Evolutionary conservation across 35 echinoderm and acorn worm genomes (phyloP).

Genomic region (Anneissia japonica): DNA sequence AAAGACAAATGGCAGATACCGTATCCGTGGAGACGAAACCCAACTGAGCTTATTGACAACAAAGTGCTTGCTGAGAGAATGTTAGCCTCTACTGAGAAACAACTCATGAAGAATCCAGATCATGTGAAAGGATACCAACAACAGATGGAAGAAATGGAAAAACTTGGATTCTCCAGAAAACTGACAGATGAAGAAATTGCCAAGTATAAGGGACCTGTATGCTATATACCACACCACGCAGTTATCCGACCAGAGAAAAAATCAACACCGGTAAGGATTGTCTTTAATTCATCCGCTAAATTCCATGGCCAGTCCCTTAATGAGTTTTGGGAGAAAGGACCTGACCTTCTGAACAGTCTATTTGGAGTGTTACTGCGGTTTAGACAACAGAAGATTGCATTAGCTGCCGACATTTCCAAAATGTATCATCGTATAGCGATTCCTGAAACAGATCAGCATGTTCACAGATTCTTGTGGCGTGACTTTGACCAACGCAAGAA

Average conservation of each 20-base stretch:
- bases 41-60: not conserved
- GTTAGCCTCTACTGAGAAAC: not conserved
- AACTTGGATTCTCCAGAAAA: not conserved
- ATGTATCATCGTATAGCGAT: not conserved
- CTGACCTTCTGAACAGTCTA: not conserved
- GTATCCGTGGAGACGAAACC: not conserved
- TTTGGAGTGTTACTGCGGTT: not conserved
- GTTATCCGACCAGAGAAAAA: not conserved
- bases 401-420: not conserved
- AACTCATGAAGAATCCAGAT: not conserved
- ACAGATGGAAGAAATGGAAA: not conserved
- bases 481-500: not conserved
- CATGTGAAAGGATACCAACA: not conserved
- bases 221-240: not conserved
- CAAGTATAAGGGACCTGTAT: not conserved
- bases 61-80: not conserved
- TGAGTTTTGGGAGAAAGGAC: not conserved
- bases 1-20: not conserved
- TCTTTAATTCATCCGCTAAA: not conserved
- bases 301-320: not conserved
- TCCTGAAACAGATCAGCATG: not conserved
- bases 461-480: not conserved
- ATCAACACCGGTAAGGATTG: not conserved
- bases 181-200: not conserved
- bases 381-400: not conserved